Base-by-base conservation (phyloP, 2,113 vertebrate genomes). In the Protobothrops flavoviridis region DNA sequence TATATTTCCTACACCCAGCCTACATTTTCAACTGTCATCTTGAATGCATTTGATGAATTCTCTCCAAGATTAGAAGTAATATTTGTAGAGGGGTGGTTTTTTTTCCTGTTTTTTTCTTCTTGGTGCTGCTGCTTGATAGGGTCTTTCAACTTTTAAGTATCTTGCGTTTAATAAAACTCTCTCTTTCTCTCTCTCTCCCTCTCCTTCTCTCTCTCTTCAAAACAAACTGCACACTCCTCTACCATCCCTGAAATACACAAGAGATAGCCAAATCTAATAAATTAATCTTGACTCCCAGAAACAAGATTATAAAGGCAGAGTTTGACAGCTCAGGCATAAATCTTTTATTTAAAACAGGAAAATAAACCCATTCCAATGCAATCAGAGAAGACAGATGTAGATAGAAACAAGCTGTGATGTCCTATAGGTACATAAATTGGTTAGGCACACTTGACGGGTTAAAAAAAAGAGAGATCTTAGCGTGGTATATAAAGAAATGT, bases 301-400 rank as follows among this genome's bases (percentile, higher is more conserved):
- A 98, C 92, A 96, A 98, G 98, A 98, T 98, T 97, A 98, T 97
- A 97, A 96, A 97, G 96, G 96, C 96, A 94, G 93, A 94, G 94
- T 95, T 93, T 97, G 97, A 98, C 97, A 98, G 97, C 96, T 95
- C 95, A 97, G 95, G 97, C 97, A 97, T 98, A 97, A 97, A 98
- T 98, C 97, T 98, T 97, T 97, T 98, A 97, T 98, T 98, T 98
- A 98, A 97, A 98, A 97, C 91, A 98, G 96, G 97, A 97, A 97
- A 97, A 94, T 94, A 97, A 97, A 69, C 91, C 95, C 29, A 93
- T 97, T 97, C 97, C 96, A 97, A 97, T 96, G 95, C 96, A 96
- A 98, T 98, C 96, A 97, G 95, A 56, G 87, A 95, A 97, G 97
- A 98, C 96, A 97, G 96, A 97, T 97, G 96, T 95, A 96, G 97